Percentiles rank a stretch among this genome's conserved stretches.
Conservation (phyloP, 2,113 vertebrate genomes). For the Seriola rivoliana region DNA sequence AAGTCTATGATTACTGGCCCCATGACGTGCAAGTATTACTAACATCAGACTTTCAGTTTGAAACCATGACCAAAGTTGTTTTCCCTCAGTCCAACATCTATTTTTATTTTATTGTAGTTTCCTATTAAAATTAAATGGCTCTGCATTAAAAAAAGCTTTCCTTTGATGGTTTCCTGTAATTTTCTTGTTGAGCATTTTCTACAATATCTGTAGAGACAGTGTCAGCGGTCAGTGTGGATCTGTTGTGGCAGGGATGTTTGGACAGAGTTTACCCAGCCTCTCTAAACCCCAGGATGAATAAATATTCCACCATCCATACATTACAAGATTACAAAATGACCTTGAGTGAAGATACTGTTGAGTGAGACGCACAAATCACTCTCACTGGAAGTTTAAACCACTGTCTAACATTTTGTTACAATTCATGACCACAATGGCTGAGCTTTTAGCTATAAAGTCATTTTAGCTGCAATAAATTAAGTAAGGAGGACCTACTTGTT, state of each 20-base stretch:
- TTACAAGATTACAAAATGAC: slow-evolving; percentile 23
- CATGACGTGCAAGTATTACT: no score
- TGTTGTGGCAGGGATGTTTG: not conserved
- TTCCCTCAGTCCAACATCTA: no score
- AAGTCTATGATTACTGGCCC: no score
- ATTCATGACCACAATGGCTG: not conserved
- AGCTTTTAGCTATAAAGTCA: not conserved
- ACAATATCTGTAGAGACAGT: not conserved
- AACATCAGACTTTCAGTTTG: no score
- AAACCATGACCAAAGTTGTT: not conserved
- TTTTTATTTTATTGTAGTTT: not conserved
- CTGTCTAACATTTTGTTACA: not conserved
- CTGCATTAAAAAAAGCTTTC: not conserved
- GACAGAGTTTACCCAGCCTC: not conserved
- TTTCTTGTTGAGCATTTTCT: not conserved
- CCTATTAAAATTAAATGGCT: not conserved
- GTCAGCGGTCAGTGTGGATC: not conserved
- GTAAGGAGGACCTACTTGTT: slow-evolving; percentile 92
- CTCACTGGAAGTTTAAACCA: not conserved
- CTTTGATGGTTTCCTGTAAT: not conserved
- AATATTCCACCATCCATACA: slow-evolving; percentile 17
- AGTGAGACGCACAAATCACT: not conserved
- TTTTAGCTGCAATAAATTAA: slow-evolving; percentile 2
- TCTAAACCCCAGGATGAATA: not conserved
- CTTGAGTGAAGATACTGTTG: slow-evolving; percentile 3